phyloP scores from a whole-genome alignment of 2,113 vertebrate species.

The Heterochromis multidens region DNA sequence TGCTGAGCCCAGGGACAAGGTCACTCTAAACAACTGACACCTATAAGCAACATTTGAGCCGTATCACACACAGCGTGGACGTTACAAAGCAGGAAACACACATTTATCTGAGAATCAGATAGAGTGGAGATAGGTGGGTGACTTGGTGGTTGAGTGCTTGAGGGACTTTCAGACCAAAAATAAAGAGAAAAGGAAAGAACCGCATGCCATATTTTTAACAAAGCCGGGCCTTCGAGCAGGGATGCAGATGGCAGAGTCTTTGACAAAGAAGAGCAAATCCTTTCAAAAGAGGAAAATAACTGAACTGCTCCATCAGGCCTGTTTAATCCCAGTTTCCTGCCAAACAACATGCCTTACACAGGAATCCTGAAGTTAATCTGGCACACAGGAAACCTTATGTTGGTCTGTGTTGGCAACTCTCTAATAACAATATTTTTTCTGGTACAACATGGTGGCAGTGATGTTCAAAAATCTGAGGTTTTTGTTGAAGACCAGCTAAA shows the following conservation, averaged over 20 bases:
- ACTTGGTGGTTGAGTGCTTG: conserved; percentile 13
- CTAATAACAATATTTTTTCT: not conserved
- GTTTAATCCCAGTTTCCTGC: conserved; percentile 50
- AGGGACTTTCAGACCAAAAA: not conserved
- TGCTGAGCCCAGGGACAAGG: conserved; percentile 3
- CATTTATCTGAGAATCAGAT: not conserved
- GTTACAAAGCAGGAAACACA: not conserved
- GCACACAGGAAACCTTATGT: not conserved
- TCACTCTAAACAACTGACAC: not conserved
- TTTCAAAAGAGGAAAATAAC: conserved; percentile 27
- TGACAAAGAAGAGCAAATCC: conserved; percentile 22
- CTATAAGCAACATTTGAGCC: not conserved
- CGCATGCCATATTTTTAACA: conserved; percentile 40
- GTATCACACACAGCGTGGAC: not conserved
- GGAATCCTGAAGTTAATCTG: conserved; percentile 22
- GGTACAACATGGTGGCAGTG: not conserved
- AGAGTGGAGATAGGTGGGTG: not conserved
- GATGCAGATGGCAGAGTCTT: conserved; percentile 36
- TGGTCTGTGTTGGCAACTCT: not conserved
- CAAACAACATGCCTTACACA: conserved; percentile 44
- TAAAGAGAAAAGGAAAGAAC: not conserved
- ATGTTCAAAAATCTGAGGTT: not conserved
- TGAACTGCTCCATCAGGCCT: conserved; percentile 14
- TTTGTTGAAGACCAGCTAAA: not conserved
- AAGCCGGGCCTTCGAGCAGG: conserved; percentile 30